Percentiles rank a stretch among this genome's conserved stretches.
These are phyloP conservation scores for Melanchra persicariae DNA, from an alignment of 2,888 invertebrate species.

Conservation along the genomic window DNA sequence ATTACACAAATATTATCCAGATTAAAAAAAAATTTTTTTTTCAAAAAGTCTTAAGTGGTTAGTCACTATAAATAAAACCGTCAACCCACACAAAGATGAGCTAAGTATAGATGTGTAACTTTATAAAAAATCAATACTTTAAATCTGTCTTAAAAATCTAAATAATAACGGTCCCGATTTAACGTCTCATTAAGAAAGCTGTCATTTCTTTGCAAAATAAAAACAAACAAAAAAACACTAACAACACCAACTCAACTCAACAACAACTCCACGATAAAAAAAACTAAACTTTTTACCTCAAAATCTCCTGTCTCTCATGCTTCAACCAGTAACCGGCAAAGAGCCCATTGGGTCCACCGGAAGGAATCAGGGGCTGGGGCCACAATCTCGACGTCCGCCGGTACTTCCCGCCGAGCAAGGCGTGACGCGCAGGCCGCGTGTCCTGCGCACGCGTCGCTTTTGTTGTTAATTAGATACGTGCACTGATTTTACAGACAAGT, in stretches of 20 bases:
- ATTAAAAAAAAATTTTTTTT: too few species aligned
- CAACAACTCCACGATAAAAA: background rate
- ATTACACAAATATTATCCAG: background rate
- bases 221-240: background rate
- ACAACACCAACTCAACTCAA: background rate
- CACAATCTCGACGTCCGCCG: conserved; percentile 89
- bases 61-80: background rate
- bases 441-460: conserved; percentile 84
- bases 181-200: background rate
- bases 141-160: background rate
- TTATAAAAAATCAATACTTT: background rate
- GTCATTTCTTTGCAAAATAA: background rate
- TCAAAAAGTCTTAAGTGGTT: background rate
- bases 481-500: conserved; percentile 65
- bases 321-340: conserved; percentile 57
- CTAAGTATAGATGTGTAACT: too few species aligned
- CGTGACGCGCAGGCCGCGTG: conserved; percentile 79
- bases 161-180: background rate
- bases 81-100: background rate
- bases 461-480: conserved; percentile 69
- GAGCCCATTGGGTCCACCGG: conserved; percentile 80
- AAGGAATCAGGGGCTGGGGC: conserved; percentile 89
- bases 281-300: conserved; percentile 35
- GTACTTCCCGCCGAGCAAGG: conserved; percentile 81
- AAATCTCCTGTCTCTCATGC: conserved; percentile 47